Percentiles rank a stretch among this genome's conserved stretches.
Conservation (phyloP, 2,797 vertebrate genomes). For the Cygnus olor region DNA sequence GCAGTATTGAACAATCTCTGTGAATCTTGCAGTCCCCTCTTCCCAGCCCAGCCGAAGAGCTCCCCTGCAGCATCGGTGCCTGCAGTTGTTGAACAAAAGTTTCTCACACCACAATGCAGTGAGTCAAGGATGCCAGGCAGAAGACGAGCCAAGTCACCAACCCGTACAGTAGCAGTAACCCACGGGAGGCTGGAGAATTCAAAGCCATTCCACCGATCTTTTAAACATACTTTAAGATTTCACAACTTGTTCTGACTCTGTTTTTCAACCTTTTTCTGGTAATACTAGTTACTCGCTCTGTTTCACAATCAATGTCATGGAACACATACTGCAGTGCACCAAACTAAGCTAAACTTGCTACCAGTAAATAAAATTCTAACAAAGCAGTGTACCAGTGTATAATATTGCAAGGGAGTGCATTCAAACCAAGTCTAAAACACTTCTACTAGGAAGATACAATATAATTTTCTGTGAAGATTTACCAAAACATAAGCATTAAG, state of each 20-base stretch:
- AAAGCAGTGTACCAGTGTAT: neutral
- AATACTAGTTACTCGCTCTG: neutral
- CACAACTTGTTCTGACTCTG: neutral
- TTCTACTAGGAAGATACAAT: neutral
- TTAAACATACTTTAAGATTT: neutral
- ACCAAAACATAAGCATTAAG: neutral
- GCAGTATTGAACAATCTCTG: neutral
- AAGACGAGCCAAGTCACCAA: slow-evolving; percentile 2
- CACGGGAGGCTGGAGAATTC: neutral
- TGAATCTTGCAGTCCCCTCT: neutral
- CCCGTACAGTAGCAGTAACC: neutral
- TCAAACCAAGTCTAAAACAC: neutral
- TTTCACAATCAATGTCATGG: neutral
- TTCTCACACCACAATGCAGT: neutral
- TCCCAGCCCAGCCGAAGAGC: slow-evolving; percentile 1
- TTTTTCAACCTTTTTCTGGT: neutral
- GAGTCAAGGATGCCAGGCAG: neutral
- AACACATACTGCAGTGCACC: neutral
- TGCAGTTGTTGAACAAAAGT: neutral
- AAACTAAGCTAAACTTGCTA: neutral
- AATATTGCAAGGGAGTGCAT: neutral
- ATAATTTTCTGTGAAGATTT: neutral
- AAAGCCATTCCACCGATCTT: neutral
- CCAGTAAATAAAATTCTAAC: neutral
- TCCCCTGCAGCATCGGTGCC: neutral